phyloP scores from a whole-genome alignment of 2,113 vertebrate species.

The Chaetura pelagica region DNA sequence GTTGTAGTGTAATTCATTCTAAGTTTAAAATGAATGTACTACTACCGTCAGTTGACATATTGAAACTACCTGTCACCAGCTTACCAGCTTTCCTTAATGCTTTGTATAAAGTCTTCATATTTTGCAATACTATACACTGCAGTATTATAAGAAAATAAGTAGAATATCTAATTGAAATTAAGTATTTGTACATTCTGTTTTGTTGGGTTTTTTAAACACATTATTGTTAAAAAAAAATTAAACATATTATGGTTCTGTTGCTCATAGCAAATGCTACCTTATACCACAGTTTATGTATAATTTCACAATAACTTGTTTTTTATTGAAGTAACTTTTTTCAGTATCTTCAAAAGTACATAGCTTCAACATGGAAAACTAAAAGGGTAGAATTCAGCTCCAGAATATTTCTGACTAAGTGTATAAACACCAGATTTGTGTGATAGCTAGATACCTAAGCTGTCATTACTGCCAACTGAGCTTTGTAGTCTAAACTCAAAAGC shows the following conservation, averaged over 20 bases:
- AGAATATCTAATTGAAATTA: not conserved
- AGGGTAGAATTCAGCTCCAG: not conserved
- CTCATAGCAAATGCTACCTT: not conserved
- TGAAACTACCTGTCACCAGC: not conserved
- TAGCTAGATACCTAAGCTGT: not conserved
- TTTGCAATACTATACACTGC: not conserved
- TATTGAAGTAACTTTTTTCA: not conserved
- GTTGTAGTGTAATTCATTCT: not conserved
- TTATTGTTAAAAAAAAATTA: not conserved
- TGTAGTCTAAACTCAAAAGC: not conserved
- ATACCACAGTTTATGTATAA: not conserved
- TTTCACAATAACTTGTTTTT: not conserved
- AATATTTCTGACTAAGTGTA: not conserved
- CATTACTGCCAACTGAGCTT: not conserved
- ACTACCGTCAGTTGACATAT: accelerated
- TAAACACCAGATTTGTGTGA: not conserved
- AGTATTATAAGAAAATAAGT: not conserved
- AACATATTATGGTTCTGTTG: not conserved
- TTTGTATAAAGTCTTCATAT: not conserved
- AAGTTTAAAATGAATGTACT: not conserved
- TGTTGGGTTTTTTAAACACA: no score
- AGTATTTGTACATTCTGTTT: not conserved
- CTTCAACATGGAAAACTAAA: not conserved
- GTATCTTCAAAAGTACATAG: not conserved
- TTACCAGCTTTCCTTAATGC: not conserved